These are phyloP conservation scores for Acipenser oxyrinchus DNA, from an alignment of 2,797 vertebrate species.

Conservation along the genomic window DNA sequence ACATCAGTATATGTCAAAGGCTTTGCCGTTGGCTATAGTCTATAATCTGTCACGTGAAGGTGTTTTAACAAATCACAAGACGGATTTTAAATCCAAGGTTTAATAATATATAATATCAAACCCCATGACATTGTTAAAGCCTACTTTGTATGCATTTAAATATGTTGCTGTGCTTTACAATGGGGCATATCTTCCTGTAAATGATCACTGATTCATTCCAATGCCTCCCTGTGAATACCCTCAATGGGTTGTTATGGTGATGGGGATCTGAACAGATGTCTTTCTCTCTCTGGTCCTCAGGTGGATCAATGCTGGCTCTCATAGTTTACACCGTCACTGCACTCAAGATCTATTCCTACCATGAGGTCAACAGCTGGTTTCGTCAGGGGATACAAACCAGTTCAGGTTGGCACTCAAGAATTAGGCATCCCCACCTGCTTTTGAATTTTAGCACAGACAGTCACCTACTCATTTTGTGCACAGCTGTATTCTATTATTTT, in stretches of 20 bases:
- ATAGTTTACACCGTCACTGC: conserved; percentile 26
- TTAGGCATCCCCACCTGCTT: not conserved
- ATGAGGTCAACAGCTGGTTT: conserved; percentile 34
- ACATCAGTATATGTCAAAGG: too few species aligned
- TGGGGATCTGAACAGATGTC: too few species aligned
- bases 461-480: not conserved
- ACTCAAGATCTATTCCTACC: conserved; percentile 40
- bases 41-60: too few species aligned
- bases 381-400: conserved; percentile 18
- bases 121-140: not conserved
- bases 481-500: not conserved
- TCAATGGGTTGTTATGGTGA: too few species aligned
- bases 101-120: too few species aligned
- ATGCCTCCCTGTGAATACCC: too few species aligned
- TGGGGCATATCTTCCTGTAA: not conserved
- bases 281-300: conserved; percentile 28
- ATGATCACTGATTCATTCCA: too few species aligned
- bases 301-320: conserved; percentile 36
- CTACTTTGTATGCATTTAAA: not conserved
- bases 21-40: too few species aligned
- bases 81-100: too few species aligned
- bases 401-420: conserved; percentile 19
- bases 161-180: not conserved
- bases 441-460: not conserved
- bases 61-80: too few species aligned